Evolutionary conservation across 1,140 invertebrate genomes (phyloP).

Genomic region (Triops longicaudatus): DNA sequence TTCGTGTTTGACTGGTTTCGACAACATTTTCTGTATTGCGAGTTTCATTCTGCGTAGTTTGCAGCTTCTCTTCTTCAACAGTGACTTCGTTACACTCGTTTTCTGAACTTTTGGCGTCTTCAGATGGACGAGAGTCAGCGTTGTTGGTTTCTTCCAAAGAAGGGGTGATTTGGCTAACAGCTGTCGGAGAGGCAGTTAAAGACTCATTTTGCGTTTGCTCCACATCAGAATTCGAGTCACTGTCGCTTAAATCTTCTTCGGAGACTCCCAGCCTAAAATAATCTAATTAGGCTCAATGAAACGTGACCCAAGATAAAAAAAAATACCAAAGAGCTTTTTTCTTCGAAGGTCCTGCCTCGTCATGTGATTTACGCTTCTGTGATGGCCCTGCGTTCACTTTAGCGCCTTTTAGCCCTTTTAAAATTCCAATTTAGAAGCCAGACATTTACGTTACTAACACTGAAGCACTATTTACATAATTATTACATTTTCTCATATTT

Average conservation of each 20-base stretch:
- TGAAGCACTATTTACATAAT: too few relatives aligned
- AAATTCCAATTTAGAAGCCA: too few relatives aligned
- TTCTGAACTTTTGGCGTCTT: not conserved
- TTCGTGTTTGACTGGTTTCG: not conserved
- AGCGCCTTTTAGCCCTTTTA: not conserved
- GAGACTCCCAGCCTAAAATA: constrained; percentile 14
- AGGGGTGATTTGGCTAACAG: not conserved
- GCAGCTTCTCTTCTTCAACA: not conserved
- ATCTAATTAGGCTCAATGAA: not conserved
- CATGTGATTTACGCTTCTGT: constrained; percentile 6
- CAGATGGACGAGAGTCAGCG: not conserved
- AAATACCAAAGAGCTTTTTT: constrained; percentile 15
- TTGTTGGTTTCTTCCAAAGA: not conserved
- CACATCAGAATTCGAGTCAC: not conserved
- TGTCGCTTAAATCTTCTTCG: constrained; percentile 17
- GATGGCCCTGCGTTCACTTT: not conserved
- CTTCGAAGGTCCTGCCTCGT: constrained; percentile 11
- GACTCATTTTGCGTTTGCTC: not conserved
- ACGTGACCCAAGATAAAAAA: not conserved
- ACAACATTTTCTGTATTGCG: not conserved
- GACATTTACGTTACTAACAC: too few relatives aligned
- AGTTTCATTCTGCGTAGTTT: not conserved
- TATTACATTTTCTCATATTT: too few relatives aligned
- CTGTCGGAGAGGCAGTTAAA: not conserved
- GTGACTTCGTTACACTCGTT: not conserved